Conservation (phyloP, 2,797 vertebrate species). For the Margarornis squamiger region DNA sequence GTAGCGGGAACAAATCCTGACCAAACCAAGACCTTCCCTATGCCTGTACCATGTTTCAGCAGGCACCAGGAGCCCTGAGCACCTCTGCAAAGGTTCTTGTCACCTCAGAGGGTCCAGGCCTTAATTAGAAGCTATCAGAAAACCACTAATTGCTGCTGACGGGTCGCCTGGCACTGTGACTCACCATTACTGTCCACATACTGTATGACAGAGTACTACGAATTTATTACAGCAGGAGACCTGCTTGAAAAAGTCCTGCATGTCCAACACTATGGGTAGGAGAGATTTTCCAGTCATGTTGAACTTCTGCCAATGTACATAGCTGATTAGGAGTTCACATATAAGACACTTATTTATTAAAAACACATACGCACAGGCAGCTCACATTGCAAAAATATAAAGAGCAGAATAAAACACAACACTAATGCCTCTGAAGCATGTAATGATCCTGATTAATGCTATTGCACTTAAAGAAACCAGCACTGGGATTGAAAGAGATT, state of each 20-base stretch:
- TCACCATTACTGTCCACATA: conserved; percentile 16
- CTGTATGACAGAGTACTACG: not conserved
- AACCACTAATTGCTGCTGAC: conserved; percentile 39
- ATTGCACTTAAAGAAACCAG: not conserved
- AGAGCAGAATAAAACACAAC: conserved; percentile 6
- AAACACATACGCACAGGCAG: conserved; percentile 2
- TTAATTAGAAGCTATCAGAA: conserved; percentile 53
- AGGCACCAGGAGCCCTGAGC: not conserved
- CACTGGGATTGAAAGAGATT: not conserved
- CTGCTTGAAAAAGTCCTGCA: conserved; percentile 30
- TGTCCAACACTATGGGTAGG: not conserved
- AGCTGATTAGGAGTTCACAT: conserved; percentile 41
- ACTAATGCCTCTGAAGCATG: not conserved
- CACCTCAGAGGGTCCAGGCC: not conserved
- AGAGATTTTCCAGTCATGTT: conserved; percentile 45
- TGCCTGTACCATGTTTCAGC: not conserved
- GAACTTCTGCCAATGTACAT: conserved; percentile 55
- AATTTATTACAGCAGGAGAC: conserved; percentile 7
- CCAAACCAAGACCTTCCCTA: not conserved
- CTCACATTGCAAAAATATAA: conserved; percentile 5
- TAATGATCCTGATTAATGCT: conserved; percentile 22
- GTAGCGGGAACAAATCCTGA: not conserved
- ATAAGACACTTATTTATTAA: conserved; percentile 40
- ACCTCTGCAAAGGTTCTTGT: not conserved
- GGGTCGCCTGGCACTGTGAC: conserved; percentile 26